Evolutionary conservation across 2,888 invertebrate species (phyloP), one percentile per base, ranked within the genome.

Genomic region (Lapara coniferarum): DNA sequence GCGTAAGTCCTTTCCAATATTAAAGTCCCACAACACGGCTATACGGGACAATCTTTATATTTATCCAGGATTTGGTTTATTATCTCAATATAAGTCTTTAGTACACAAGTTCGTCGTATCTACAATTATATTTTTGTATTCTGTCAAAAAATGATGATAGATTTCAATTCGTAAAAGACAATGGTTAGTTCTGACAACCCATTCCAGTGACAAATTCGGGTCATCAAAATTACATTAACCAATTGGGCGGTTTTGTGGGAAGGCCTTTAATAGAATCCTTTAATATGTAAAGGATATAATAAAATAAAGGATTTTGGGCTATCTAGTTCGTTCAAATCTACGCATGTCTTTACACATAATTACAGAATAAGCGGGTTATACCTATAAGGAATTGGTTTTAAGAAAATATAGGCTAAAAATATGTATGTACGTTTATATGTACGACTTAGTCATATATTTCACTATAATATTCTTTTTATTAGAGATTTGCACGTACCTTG

Each of bases 241-340:
- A 59, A 44, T 44, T 59, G 63, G 16, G 46, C 19, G 8, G 49
- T 46, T 16, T 63, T 46, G 59, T 44, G n/a, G 59, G 16, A 46
- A 59, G 44, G 12, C 46, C n/a, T 10, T 16, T 59, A 44, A 59
- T 46, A 59, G 46, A 44, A 44, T 19, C 46, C 46, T 46, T 46
- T 49, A 63, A 63, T 12, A 63, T 63, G 46, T 46, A 13, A 63
- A 46, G 46, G 46, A 46, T 63, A 7, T 55, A 55, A 10, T 55
- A 10, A 19, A 49, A 12, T 63, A 46, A 49, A 46, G 49, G 49
- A 63, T 49, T 49, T 63, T 59, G 16, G 46, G 16, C 49, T 13
- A 13, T 49, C 49, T 16, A 8, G 63, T 19, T 63, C 49, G 49
- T 63, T 63, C 63, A 63, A 63, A 49, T 63, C 49, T 63, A 49